Conservation (phyloP, 2,113 vertebrate species). For the Myrmophylax atrothorax region DNA sequence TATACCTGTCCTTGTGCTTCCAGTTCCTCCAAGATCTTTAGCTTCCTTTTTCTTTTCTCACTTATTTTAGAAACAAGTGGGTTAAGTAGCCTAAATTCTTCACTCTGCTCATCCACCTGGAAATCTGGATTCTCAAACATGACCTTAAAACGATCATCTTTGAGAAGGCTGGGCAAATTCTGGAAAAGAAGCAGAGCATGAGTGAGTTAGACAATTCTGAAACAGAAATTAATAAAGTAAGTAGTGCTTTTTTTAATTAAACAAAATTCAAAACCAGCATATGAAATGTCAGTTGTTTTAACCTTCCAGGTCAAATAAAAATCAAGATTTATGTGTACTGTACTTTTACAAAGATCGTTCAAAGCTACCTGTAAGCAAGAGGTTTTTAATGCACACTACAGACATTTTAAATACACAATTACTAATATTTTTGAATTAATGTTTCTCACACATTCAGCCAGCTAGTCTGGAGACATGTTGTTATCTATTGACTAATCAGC, state of each 20-base stretch:
- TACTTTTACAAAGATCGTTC: not conserved
- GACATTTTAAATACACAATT: not conserved
- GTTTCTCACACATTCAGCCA: not conserved
- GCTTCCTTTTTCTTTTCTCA: constrained; percentile 90
- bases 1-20: constrained; percentile 76
- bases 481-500: not conserved
- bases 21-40: constrained; percentile 81
- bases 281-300: not conserved
- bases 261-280: not conserved
- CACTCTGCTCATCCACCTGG: constrained; percentile 95
- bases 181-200: constrained; percentile 54
- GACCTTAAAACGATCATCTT: constrained; percentile 93
- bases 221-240: not conserved
- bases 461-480: not conserved
- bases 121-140: constrained; percentile 99
- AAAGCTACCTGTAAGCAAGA: not conserved
- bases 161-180: constrained; percentile 87
- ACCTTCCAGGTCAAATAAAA: not conserved
- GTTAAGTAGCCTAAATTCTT: constrained; percentile 95
- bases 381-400: not conserved
- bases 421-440: not conserved
- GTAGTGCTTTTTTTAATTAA: not conserved
- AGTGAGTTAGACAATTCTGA: not conserved
- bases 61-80: constrained; percentile 95
- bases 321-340: not conserved